Conservation (phyloP, 2,113 vertebrate genomes). For the Theristicus caerulescens region DNA sequence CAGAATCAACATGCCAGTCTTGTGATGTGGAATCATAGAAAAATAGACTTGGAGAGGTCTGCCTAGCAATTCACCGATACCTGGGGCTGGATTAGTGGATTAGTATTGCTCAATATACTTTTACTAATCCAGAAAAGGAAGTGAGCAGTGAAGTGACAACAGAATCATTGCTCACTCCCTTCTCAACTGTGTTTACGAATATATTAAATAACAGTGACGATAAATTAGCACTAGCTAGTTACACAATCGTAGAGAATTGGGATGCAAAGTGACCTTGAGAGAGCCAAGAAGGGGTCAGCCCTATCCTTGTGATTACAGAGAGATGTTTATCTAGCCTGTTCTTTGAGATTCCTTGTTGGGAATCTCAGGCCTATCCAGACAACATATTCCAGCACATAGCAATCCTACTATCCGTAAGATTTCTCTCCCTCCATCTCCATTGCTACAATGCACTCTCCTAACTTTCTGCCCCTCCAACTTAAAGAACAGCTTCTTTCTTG, state of each 20-base stretch:
- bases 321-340: not conserved
- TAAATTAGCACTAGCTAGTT: not conserved
- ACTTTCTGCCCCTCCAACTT: not conserved
- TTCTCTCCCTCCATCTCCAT: not conserved
- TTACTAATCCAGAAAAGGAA: slow-evolving; percentile 53
- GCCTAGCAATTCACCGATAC: not conserved
- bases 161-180: not conserved
- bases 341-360: not conserved
- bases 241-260: not conserved
- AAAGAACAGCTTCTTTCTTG: not conserved
- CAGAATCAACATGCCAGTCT: not conserved
- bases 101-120: slow-evolving; percentile 33
- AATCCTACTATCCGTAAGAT: not conserved
- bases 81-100: not conserved
- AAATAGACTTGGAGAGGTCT: not conserved
- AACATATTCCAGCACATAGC: not conserved
- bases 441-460: not conserved
- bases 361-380: not conserved
- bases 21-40: not conserved
- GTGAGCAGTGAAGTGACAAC: slow-evolving; percentile 32
- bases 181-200: slow-evolving; percentile 7
- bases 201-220: not conserved
- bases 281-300: not conserved
- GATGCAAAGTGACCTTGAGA: not conserved
- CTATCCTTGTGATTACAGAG: not conserved